Evolutionary conservation across 2,113 vertebrate genomes (phyloP), one percentile per base, ranked within the genome.

Genomic region (Climacteris rufus): DNA sequence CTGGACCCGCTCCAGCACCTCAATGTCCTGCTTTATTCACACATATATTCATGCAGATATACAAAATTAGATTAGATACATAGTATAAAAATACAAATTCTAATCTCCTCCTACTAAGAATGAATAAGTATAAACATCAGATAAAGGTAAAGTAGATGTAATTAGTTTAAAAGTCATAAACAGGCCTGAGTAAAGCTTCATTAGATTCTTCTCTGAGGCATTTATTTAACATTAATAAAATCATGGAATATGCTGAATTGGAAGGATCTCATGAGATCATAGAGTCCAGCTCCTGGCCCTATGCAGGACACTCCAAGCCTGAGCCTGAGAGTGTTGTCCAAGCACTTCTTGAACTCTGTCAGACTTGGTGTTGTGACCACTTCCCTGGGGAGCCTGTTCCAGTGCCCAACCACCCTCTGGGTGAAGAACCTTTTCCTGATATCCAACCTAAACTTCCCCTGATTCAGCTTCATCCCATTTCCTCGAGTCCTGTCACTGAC

Each of bases 141-240:
- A 61, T 78, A 54, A 69, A 82, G 40, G 33, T 56, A 71, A 81
- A 87, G 6, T 86, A 82, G 25, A 47, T 82, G 20, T 18, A 91
- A 75, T 91, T 95, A 89, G 71, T 91, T 90, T 79, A 87, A 85
- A 74, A 92, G 68, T 59, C 20, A 35, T 89, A 80, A 94, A 65
- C 6, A 60, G 59, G 15, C n/a, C n/a, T n/a, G n/a, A 18, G 18
- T 90, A 65, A 94, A 92, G n/a, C 31, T 91, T 90, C 50, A 40
- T 18, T 90, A 39, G 4, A 21, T 69, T 94, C 31, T 92, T 68
- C 78, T 92, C 84, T 93, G 60, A 71, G 76, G 70, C 14, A 31
- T 95, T 93, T 86, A 63, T 97, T 97, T 97, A 87, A 70, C 80
- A 65, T 87, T 93, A 44, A 25, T 9, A 15, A 17, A 31, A 31